These are phyloP conservation scores for Hartigia nigra DNA, from an alignment of 2,888 invertebrate genomes.

Conservation along the genomic window DNA sequence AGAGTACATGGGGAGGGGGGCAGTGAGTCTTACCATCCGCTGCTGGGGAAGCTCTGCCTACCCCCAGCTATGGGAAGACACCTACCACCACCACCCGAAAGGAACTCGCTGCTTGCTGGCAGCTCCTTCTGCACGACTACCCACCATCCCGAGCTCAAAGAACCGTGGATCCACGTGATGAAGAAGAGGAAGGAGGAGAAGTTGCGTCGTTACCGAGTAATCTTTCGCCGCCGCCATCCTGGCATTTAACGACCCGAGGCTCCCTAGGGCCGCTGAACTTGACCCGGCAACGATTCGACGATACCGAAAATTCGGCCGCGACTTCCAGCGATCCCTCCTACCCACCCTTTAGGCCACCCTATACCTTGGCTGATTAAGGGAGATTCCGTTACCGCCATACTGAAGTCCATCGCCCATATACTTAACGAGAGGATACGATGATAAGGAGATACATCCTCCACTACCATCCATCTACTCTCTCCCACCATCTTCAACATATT, in stretches of 20 bases:
- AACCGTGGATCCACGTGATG: neutral
- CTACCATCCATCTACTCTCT: neutral
- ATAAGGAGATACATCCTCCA: neutral
- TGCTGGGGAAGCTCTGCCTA: slow-evolving; percentile 6
- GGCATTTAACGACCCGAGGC: slow-evolving; percentile 6
- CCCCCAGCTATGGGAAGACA: slow-evolving; percentile 6
- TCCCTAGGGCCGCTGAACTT: slow-evolving; percentile 10
- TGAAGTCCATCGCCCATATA: neutral
- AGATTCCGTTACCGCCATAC: neutral
- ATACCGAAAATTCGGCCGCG: neutral
- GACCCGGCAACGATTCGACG: slow-evolving; percentile 9
- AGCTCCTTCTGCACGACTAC: slow-evolving; percentile 1
- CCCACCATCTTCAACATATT: neutral
- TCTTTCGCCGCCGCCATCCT: slow-evolving; percentile 13
- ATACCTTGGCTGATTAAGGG: neutral
- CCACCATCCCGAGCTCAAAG: neutral
- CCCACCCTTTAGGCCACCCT: neutral
- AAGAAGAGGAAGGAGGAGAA: neutral
- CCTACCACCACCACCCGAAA: neutral
- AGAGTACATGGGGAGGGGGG: neutral
- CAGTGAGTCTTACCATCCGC: slow-evolving; percentile 6
- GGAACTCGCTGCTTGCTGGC: neutral
- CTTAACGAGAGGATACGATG: neutral
- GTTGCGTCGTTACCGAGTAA: slow-evolving; percentile 12
- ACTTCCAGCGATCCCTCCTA: neutral